Evolutionary conservation across 2,888 invertebrate genomes (phyloP), one percentile per base, ranked within the genome.

Genomic region (Cryptophagus acutangulus): DNA sequence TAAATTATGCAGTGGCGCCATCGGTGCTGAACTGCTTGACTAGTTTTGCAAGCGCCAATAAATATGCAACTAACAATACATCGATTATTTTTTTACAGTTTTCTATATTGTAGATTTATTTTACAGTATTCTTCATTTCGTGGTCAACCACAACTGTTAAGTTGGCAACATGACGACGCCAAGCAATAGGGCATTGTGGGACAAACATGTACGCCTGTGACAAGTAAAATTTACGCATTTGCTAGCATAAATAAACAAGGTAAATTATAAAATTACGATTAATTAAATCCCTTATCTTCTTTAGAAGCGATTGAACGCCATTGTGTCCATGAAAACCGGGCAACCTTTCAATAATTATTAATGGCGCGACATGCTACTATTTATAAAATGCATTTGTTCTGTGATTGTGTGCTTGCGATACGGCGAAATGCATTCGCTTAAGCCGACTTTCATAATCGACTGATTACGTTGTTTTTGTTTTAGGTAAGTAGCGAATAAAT

Each of bases 131-230:
- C n/a, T n/a, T n/a, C n/a, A n/a, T n/a, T n/a, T n/a, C n/a, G n/a
- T n/a, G n/a, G n/a, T n/a, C n/a, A n/a, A n/a, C n/a, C n/a, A n/a
- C n/a, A n/a, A n/a, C 9, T 20, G 40, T 41, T 43, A 51, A 33
- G 61, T 67, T 67, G 67, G 66, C 57, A 60, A 45, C 49, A 49
- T 61, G 63, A 54, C 59, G 69, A 70, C 69, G 70, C 70, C 62
- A 65, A 61, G 54, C 54, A 59, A n/a, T 26, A 63, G 49, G 55
- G 67, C 51, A 64, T 65, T 62, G 57, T 67, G 67, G 67, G 67
- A 62, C 57, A 61, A 58, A 63, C 59, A 68, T 66, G 67, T 64
- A 65, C 61, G 65, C 63, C 58, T 64, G 54, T 67, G 67, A 66
- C 66, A 66, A 66, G 66, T 67, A 59, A 62, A 60, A 59, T 62